Conservation (phyloP, 2,113 vertebrate genomes). For the Takifugu bimaculatus region DNA sequence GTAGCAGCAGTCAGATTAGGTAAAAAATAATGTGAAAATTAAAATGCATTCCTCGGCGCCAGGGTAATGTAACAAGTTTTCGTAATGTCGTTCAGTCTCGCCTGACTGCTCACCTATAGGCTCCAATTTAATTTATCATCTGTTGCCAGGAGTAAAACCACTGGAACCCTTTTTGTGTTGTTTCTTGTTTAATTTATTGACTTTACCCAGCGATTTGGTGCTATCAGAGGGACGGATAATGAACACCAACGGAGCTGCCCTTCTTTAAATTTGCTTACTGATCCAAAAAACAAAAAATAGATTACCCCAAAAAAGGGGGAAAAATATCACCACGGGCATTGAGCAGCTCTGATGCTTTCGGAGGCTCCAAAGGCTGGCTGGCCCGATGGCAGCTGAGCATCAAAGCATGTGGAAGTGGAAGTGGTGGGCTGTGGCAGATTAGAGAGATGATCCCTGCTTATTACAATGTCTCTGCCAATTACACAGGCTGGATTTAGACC, state of each 20-base stretch:
- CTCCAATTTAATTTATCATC: slow-evolving; percentile 63
- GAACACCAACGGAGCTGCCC: slow-evolving; percentile 14
- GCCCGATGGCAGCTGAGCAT: slow-evolving; percentile 42
- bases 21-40: slow-evolving; percentile 33
- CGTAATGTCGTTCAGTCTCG: slow-evolving; percentile 47
- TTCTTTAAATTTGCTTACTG: slow-evolving; percentile 19
- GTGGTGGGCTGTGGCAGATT: slow-evolving; percentile 64
- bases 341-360: slow-evolving; percentile 25
- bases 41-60: slow-evolving; percentile 41
- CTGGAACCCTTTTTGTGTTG: slow-evolving; percentile 35
- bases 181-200: slow-evolving; percentile 51
- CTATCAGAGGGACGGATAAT: slow-evolving; percentile 16
- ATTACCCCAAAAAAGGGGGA: too few species aligned
- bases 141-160: slow-evolving; percentile 36
- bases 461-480: slow-evolving; percentile 65
- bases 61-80: slow-evolving; percentile 50
- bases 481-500: slow-evolving; percentile 51
- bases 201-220: slow-evolving; percentile 34
- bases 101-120: slow-evolving; percentile 55
- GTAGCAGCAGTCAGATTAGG: slow-evolving; percentile 11
- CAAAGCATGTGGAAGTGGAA: slow-evolving; percentile 41
- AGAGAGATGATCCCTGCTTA: slow-evolving; percentile 65
- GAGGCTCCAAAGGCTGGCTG: slow-evolving; percentile 22
- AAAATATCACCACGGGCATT: neutral
- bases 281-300: slow-evolving; percentile 10